phyloP scores from a whole-genome alignment of 1,140 invertebrate species.

The Drosophila quadrilineata region DNA sequence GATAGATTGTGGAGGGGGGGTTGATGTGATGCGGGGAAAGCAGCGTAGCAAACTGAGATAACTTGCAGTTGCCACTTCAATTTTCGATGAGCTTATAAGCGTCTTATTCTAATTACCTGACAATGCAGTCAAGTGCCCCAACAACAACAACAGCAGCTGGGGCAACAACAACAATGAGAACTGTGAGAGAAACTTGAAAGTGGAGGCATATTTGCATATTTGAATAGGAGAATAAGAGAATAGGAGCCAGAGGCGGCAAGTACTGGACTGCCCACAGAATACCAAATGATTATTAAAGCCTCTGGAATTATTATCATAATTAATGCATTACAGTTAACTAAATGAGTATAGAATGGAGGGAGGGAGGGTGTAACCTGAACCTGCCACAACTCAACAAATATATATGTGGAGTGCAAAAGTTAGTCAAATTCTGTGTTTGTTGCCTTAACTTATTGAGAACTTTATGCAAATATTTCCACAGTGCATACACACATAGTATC shows the following conservation, averaged over 20 bases:
- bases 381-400: slow-evolving; percentile 17
- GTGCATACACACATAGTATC: slow-evolving; percentile 11
- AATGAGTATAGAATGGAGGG: neutral
- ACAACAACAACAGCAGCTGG: slow-evolving; percentile 11
- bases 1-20: neutral
- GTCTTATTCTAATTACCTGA: slow-evolving; percentile 76
- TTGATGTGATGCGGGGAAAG: neutral
- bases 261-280: slow-evolving; percentile 42
- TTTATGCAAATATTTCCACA: slow-evolving; percentile 56
- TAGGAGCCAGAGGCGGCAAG: slow-evolving; percentile 10
- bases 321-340: slow-evolving; percentile 48
- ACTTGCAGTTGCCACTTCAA: slow-evolving; percentile 47
- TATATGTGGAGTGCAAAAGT: slow-evolving; percentile 17
- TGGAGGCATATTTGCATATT: slow-evolving; percentile 44
- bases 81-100: slow-evolving; percentile 69
- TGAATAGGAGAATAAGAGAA: too few relatives aligned
- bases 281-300: slow-evolving; percentile 65
- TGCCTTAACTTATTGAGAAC: slow-evolving; percentile 40
- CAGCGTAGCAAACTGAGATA: neutral
- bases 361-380: neutral
- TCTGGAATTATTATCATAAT: slow-evolving; percentile 74
- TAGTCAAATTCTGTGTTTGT: slow-evolving; percentile 12
- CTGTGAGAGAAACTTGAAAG: slow-evolving; percentile 9
- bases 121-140: slow-evolving; percentile 58
- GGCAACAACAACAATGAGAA: neutral